These are phyloP conservation scores for Campylomormyrus numenius DNA, from an alignment of 2,113 vertebrate species.

Conservation along the genomic window DNA sequence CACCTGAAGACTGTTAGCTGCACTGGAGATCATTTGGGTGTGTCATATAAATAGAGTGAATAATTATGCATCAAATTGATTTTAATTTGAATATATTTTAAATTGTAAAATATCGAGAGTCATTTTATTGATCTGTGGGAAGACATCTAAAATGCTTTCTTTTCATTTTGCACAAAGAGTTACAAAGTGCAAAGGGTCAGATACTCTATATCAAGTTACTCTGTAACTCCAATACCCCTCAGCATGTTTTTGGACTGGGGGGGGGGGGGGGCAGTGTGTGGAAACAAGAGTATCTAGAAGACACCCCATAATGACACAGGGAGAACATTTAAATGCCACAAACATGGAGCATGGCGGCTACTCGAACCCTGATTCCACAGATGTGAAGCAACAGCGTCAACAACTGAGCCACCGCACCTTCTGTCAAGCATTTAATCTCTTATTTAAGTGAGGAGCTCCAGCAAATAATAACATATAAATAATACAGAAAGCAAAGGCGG, in stretches of 20 bases:
- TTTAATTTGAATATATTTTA: conserved; percentile 2
- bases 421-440: not conserved
- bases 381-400: not conserved
- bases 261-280: no score
- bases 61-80: not conserved
- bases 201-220: not conserved
- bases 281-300: not conserved
- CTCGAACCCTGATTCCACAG: not conserved
- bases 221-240: not conserved
- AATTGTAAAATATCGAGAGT: not conserved
- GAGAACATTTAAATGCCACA: not conserved
- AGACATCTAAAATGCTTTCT: not conserved
- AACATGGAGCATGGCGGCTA: no score
- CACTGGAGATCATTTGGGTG: not conserved
- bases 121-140: not conserved
- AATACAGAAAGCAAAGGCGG: not conserved
- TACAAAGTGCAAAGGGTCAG: not conserved
- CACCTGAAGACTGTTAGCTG: not conserved
- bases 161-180: not conserved
- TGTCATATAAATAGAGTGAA: not conserved
- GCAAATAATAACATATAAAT: not conserved
- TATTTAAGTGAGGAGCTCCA: not conserved
- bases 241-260: not conserved
- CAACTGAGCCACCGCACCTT: not conserved
- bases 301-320: not conserved